phyloP scores from a whole-genome alignment of 2,797 vertebrate species.

The Cheirogaleus major region DNA sequence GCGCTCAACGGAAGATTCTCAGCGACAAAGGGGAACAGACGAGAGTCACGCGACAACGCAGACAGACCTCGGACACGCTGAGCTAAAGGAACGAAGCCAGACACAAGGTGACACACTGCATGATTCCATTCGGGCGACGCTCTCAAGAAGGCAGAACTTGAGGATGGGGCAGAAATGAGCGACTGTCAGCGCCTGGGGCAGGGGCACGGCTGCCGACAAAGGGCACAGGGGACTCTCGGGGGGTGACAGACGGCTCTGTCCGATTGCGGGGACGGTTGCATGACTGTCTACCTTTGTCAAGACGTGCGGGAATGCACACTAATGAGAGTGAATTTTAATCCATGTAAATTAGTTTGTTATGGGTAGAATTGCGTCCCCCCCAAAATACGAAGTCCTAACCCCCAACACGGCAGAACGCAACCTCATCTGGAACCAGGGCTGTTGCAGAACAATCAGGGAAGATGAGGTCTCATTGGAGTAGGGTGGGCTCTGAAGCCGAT shows the following conservation, averaged over 20 bases:
- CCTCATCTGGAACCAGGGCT: not conserved
- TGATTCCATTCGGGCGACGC: rapidly evolving
- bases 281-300: rapidly evolving
- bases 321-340: not conserved
- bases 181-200: not conserved
- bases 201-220: not conserved
- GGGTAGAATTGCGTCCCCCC: not conserved
- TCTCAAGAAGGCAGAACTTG: not conserved
- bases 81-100: not conserved
- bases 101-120: not conserved
- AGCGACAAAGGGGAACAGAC: not conserved
- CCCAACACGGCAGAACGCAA: not conserved
- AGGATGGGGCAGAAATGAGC: not conserved
- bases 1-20: rapidly evolving
- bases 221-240: no score
- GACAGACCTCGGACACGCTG: rapidly evolving
- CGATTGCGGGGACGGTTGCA: not conserved
- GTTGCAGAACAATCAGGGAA: not conserved
- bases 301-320: not conserved
- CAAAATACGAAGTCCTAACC: not conserved
- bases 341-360: not conserved
- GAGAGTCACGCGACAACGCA: rapidly evolving
- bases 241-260: not conserved
- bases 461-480: not conserved
- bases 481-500: not conserved